Evolutionary conservation across 2,113 vertebrate species (phyloP), one percentile per base, ranked within the genome.

Genomic region (Gobius niger): DNA sequence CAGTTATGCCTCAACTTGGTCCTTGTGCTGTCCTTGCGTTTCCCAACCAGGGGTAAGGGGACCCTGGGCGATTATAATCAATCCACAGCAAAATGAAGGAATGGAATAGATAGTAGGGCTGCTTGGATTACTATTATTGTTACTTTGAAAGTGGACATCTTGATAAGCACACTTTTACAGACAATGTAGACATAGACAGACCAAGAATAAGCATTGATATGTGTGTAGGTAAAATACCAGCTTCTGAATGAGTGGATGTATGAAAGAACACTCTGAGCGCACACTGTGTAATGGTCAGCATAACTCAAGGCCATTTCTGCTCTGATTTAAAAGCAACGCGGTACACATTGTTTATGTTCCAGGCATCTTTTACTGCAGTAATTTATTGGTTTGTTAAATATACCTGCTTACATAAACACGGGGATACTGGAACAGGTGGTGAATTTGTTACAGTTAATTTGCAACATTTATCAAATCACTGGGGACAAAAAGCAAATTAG

Each of bases 381-480:
- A 44, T 70, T 61, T 67, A 49, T 59, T 60, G 41, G 66, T 76
- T 65, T 49, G 54, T 67, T 64, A 62, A 70, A 72, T 63, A 53
- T 64, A 16, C 62, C 44, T 12, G 24, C 57, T 78, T 60, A 44
- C 49, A 77, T 75, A 18, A 72, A 53, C 15, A 46, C 42, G 13
- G 52, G 64, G 67, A 81, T 65, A 56, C 50, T 60, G 50, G 56
- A 83, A 75, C 78, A 83, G 78, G 76, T 87, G 83, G 71, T 60
- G 65, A 49, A 56, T 78, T 75, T 72, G 65, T 80, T 72, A 44
- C 67, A 80, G 72, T 68, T 80, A 64, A 78, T 82, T 78, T 76
- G 72, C 68, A 76, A 47, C 62, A 85, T 85, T 85, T 80, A 75
- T 80, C 71, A 72, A 76, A 71, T 74, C 70, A 67, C 14, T 57